phyloP scores from a whole-genome alignment of 2,797 vertebrate genomes.

The Siniperca obscura region DNA sequence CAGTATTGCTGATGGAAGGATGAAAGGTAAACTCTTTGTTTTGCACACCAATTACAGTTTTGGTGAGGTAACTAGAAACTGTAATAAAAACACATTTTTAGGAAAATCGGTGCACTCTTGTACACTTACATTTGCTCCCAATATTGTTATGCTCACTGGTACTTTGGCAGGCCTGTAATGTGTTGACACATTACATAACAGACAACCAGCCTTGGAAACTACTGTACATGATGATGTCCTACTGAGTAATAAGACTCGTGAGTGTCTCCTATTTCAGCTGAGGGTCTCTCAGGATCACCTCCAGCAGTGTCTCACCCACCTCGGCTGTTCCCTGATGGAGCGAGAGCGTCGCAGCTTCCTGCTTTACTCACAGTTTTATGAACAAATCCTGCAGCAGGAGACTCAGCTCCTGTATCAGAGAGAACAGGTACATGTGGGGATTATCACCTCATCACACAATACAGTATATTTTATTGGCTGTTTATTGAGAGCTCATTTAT shows the following conservation, averaged over 20 bases:
- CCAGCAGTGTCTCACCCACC: constrained; percentile 76
- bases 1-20: not conserved
- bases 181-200: not conserved
- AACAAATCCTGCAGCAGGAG: constrained; percentile 82
- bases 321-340: constrained; percentile 81
- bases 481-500: not conserved
- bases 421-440: constrained; percentile 73
- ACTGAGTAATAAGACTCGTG: not conserved
- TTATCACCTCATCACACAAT: not conserved
- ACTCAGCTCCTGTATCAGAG: constrained; percentile 78
- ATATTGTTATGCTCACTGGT: not conserved
- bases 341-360: constrained; percentile 83
- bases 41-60: not conserved
- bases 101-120: not conserved
- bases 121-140: not conserved
- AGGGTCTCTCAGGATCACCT: constrained; percentile 78
- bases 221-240: not conserved
- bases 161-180: not conserved
- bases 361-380: constrained; percentile 85
- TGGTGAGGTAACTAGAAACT: not conserved
- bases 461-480: not conserved
- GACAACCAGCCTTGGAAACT: not conserved
- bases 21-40: too few relatives aligned
- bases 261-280: constrained; percentile 69
- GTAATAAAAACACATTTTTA: not conserved